Conservation (phyloP, 2,113 vertebrate species). For the Brachyhypopomus occidentalis region DNA sequence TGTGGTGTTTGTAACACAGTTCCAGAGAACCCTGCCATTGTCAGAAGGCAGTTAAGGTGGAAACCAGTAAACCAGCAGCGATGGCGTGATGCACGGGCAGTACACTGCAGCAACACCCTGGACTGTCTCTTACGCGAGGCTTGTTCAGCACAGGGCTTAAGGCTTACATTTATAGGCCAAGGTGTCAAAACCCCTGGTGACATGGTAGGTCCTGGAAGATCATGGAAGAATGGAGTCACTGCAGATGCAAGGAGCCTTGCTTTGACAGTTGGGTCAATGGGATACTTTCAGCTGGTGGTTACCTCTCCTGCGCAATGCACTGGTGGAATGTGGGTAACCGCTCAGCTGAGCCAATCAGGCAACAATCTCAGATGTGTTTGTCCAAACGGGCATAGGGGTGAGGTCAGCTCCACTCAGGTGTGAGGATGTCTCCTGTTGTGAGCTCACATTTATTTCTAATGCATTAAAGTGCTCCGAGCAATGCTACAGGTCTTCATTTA, state of each 20-base stretch:
- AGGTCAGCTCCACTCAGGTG: no score
- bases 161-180: no score
- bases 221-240: background rate
- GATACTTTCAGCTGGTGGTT: slow-evolving; percentile 17
- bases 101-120: no score
- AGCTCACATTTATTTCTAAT: no score
- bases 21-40: background rate
- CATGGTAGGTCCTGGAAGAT: background rate
- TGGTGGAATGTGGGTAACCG: slow-evolving; percentile 19
- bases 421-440: background rate
- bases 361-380: background rate
- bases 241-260: background rate
- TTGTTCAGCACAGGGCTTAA: no score
- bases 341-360: background rate
- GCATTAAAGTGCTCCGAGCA: background rate
- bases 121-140: no score
- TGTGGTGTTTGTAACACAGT: slow-evolving; percentile 8
- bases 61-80: background rate
- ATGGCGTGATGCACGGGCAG: slow-evolving; percentile 8
- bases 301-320: background rate
- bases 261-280: background rate
- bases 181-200: no score
- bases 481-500: background rate
- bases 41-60: background rate
- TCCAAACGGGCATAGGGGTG: no score